These are phyloP conservation scores for Conus ventricosus DNA, from an alignment of 1,140 invertebrate species.

Conservation along the genomic window DNA sequence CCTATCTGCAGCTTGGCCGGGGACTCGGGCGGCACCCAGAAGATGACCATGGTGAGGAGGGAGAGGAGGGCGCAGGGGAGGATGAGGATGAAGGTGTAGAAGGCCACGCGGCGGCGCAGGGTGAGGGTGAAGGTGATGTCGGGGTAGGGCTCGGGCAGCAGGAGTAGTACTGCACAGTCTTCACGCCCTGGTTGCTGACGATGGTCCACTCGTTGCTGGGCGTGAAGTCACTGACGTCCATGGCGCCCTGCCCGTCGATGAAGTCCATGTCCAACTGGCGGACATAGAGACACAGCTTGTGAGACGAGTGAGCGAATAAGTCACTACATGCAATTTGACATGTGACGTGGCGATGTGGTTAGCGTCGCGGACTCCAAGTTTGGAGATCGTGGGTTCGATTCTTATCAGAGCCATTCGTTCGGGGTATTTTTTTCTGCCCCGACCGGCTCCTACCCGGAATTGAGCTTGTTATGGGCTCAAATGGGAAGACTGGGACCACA, in stretches of 20 bases:
- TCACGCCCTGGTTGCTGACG: constrained; percentile 57
- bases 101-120: constrained; percentile 70
- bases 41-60: constrained; percentile 72
- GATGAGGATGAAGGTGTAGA: constrained; percentile 74
- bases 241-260: constrained; percentile 55
- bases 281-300: no score
- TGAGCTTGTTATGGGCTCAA: no score
- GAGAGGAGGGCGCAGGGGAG: constrained; percentile 72
- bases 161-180: constrained; percentile 68
- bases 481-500: no score
- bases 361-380: no score
- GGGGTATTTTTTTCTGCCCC: no score
- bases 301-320: no score
- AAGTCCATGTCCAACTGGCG: constrained; percentile 68
- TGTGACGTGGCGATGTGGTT: no score
- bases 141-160: constrained; percentile 73
- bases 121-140: constrained; percentile 71
- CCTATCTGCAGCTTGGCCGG: constrained; percentile 34
- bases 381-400: no score
- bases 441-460: no score
- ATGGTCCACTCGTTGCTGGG: constrained; percentile 74
- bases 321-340: no score
- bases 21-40: constrained; percentile 75
- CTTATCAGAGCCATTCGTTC: no score
- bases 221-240: constrained; percentile 68